A percentile compares a stretch with the other conserved stretches of the same genome.
Evolutionary conservation across 2,797 vertebrate species (phyloP).

Genomic region (Cyclopterus lumpus): DNA sequence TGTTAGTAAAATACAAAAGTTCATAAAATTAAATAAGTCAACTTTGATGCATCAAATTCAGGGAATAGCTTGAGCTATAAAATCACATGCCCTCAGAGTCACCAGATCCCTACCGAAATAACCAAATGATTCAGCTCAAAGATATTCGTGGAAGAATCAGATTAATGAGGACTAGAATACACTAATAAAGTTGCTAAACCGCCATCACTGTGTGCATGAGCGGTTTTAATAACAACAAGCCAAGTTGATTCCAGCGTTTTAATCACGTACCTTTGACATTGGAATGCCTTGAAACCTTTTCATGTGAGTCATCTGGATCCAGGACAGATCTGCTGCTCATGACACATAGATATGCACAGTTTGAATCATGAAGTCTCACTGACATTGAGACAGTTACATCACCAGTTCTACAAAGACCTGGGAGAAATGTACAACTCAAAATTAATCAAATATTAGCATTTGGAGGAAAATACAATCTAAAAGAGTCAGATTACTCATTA

Average conservation of each 20-base stretch:
- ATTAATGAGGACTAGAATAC: constrained; percentile 2
- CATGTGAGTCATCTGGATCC: constrained; percentile 75
- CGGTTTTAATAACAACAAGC: neutral
- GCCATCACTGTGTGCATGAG: neutral
- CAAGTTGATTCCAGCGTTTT: neutral
- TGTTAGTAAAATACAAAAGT: too few relatives aligned
- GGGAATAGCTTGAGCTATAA: neutral
- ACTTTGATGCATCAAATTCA: neutral
- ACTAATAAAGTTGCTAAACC: neutral
- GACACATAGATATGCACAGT: constrained; percentile 7
- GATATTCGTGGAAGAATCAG: neutral
- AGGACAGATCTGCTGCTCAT: neutral
- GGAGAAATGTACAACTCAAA: neutral
- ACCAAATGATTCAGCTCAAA: neutral
- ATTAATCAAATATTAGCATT: neutral
- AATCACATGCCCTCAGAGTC: neutral
- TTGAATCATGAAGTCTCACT: neutral
- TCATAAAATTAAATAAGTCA: too few relatives aligned
- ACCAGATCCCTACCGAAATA: neutral
- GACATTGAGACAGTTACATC: neutral
- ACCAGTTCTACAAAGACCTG: neutral
- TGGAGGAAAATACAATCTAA: neutral
- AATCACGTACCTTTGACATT: constrained; percentile 82
- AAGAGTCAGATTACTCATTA: neutral
- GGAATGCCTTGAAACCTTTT: constrained; percentile 78